Evolutionary conservation across 1,140 invertebrate genomes (phyloP).

Genomic region (Drosophila busckii): DNA sequence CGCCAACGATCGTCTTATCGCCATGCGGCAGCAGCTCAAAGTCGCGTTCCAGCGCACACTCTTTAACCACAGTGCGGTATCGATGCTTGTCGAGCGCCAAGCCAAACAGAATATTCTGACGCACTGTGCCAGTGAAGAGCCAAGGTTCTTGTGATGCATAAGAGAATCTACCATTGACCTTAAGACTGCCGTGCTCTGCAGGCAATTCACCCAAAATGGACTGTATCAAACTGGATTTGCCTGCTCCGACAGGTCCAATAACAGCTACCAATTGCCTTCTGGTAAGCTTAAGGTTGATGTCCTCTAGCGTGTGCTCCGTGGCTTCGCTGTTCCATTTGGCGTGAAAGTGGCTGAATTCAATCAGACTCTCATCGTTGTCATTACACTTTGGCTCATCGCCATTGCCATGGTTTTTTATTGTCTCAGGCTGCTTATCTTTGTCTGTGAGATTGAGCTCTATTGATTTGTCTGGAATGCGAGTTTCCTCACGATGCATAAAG

Average conservation of each 20-base stretch:
- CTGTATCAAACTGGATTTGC: slow-evolving; percentile 80
- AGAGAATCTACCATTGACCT: slow-evolving; percentile 40
- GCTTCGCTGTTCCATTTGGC: slow-evolving; percentile 39
- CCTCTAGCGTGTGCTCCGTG: slow-evolving; percentile 27
- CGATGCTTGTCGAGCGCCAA: slow-evolving; percentile 81
- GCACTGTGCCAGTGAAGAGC: slow-evolving; percentile 81
- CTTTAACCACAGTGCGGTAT: slow-evolving; percentile 82
- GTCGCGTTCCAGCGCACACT: slow-evolving; percentile 84
- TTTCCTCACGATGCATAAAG: slow-evolving; percentile 84
- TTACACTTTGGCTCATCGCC: no score
- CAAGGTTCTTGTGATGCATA: slow-evolving; percentile 65
- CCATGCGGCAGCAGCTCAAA: slow-evolving; percentile 87
- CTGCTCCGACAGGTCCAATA: slow-evolving; percentile 83
- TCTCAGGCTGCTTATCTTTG: no score
- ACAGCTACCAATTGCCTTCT: slow-evolving; percentile 81
- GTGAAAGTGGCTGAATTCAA: slow-evolving; percentile 32
- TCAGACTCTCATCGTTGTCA: slow-evolving; percentile 6
- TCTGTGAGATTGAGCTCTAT: no score
- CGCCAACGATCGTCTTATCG: slow-evolving; percentile 90
- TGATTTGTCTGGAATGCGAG: no score
- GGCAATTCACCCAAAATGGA: slow-evolving; percentile 73
- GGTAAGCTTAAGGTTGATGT: slow-evolving; percentile 35
- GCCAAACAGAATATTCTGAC: slow-evolving; percentile 90
- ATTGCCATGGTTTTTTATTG: no score
- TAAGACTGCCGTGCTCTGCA: slow-evolving; percentile 20